Percentiles rank a stretch among this genome's conserved stretches.
phyloP scores from a whole-genome alignment of 1,140 invertebrate species.

The Rhagoletis pomonella region DNA sequence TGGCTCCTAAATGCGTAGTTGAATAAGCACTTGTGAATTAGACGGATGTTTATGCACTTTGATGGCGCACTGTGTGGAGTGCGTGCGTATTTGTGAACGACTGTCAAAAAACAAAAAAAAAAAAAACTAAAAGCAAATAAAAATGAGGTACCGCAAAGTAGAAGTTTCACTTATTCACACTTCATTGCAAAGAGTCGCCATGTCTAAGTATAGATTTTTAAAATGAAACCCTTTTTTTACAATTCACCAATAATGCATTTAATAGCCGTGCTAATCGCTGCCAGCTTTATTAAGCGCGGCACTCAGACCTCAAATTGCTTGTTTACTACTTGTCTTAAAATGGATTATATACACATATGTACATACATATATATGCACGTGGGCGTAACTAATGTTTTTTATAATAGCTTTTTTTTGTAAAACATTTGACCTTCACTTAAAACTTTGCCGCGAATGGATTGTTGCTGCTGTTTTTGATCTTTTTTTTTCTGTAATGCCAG shows the following conservation, averaged over 20 bases:
- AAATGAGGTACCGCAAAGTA: constrained; percentile 10
- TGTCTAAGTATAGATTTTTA: neutral
- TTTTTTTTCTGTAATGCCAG: neutral
- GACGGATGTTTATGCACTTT: constrained; percentile 31
- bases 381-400: constrained; percentile 18
- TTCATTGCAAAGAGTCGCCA: neutral
- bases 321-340: neutral
- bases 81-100: neutral
- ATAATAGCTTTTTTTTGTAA: neutral
- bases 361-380: neutral
- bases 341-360: neutral
- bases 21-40: neutral
- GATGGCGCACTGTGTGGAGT: neutral
- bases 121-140: constrained; percentile 2
- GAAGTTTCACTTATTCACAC: neutral
- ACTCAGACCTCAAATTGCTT: neutral
- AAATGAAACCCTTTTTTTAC: neutral
- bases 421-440: constrained; percentile 22
- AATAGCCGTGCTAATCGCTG: constrained; percentile 36
- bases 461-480: neutral
- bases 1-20: neutral
- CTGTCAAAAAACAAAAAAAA: neutral
- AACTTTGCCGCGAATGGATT: neutral
- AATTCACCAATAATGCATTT: constrained; percentile 8
- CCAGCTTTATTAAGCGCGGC: neutral